A percentile compares a stretch with the other conserved stretches of the same genome.
These are phyloP conservation scores for Ctenochaetus hawaiiensis DNA, from an alignment of 2,797 vertebrate genomes.

Conservation along the genomic window DNA sequence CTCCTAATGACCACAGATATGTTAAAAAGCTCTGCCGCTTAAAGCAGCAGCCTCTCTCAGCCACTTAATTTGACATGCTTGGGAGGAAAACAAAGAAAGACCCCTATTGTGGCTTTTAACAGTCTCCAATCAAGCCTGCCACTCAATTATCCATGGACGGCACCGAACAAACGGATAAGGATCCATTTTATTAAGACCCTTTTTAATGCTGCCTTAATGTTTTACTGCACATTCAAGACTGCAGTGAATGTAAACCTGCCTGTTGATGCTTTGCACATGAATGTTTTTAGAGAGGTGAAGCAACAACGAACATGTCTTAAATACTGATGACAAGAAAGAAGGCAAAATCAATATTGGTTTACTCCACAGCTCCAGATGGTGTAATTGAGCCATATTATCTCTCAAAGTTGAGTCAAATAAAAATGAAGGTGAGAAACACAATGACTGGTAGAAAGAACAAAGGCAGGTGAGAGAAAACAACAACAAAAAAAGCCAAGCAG, in stretches of 20 bases:
- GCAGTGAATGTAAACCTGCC: constrained; percentile 20
- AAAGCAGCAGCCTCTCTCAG: constrained; percentile 58
- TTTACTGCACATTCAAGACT: neutral
- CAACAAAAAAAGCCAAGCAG: constrained; percentile 3
- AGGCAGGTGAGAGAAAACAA: constrained; percentile 42
- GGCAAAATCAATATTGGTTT: constrained; percentile 61
- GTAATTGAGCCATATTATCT: constrained; percentile 61
- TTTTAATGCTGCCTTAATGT: constrained; percentile 18
- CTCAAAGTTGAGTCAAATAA: constrained; percentile 47
- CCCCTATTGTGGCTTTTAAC: constrained; percentile 76
- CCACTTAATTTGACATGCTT: constrained; percentile 79
- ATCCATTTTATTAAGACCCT: constrained; percentile 49
- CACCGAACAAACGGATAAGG: constrained; percentile 47
- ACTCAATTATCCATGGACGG: constrained; percentile 71
- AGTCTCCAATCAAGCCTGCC: constrained; percentile 74
- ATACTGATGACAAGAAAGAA: constrained; percentile 47
- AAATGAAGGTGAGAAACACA: constrained; percentile 54
- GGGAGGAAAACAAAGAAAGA: constrained; percentile 75
- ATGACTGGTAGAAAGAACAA: constrained; percentile 44
- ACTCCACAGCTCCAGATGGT: constrained; percentile 47
- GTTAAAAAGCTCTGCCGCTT: constrained; percentile 71
- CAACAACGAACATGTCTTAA: constrained; percentile 33
- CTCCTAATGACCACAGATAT: constrained; percentile 74
- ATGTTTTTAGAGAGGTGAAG: constrained; percentile 25
- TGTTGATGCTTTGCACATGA: neutral